Percentiles rank a stretch among this genome's conserved stretches.
These are phyloP conservation scores for Dynastes tityus DNA, from an alignment of 2,888 invertebrate genomes.

Conservation along the genomic window DNA sequence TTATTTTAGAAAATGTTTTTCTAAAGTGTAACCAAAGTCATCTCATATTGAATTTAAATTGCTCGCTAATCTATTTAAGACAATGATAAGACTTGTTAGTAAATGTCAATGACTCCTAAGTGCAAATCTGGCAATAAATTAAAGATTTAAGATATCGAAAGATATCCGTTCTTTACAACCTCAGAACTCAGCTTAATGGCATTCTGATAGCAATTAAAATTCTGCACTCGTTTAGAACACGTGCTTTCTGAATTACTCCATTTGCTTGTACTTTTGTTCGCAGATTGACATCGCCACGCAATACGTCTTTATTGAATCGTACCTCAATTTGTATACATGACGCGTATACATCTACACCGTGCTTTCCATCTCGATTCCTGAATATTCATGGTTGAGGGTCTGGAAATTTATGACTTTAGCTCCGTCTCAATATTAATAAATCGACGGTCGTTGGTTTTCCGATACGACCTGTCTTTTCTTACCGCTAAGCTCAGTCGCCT, in stretches of 20 bases:
- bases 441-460: constrained; percentile 19
- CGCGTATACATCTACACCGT: background rate
- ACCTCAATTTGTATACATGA: constrained; percentile 5
- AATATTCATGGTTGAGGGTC: constrained; percentile 30
- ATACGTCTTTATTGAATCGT: background rate
- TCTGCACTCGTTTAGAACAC: background rate
- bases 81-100: no score
- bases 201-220: no score
- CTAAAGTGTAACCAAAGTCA: no score
- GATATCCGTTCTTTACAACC: no score
- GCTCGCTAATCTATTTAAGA: no score
- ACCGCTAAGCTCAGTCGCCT: background rate
- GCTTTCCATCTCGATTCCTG: constrained; percentile 1
- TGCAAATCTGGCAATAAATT: no score
- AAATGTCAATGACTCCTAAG: no score
- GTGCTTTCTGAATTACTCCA: background rate
- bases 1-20: no score
- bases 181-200: no score
- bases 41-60: no score
- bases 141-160: no score
- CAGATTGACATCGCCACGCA: background rate
- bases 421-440: constrained; percentile 31
- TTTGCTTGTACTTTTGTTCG: background rate
- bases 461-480: constrained; percentile 12
- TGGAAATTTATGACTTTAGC: constrained; percentile 15